Percentiles rank a stretch among this genome's conserved stretches.
phyloP scores from a whole-genome alignment of 2,797 vertebrate genomes.

The Coluber constrictor region DNA sequence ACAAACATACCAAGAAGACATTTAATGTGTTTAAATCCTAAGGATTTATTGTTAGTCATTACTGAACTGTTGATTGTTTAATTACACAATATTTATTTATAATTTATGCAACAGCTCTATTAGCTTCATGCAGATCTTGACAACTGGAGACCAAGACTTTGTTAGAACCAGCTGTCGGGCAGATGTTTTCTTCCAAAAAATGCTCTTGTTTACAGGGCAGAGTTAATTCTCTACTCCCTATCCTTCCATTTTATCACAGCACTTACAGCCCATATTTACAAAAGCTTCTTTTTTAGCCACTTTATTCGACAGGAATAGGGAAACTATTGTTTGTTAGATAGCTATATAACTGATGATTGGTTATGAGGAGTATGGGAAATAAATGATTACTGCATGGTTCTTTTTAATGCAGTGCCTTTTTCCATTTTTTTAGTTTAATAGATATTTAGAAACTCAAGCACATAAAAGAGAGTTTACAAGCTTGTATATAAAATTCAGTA shows the following conservation, averaged over 20 bases:
- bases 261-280: not conserved
- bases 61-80: not conserved
- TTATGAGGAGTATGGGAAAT: not conserved
- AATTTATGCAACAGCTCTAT: not conserved
- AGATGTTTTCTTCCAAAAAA: not conserved
- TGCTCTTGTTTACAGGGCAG: not conserved
- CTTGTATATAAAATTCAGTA: not conserved
- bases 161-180: not conserved
- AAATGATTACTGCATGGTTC: not conserved
- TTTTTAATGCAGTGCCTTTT: not conserved
- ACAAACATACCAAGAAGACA: not conserved
- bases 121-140: not conserved
- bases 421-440: not conserved
- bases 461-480: not conserved
- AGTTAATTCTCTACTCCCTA: not conserved
- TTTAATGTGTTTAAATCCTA: not conserved
- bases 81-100: not conserved
- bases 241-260: not conserved
- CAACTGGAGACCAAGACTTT: not conserved
- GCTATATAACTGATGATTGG: not conserved
- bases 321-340: not conserved
- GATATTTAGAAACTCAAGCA: not conserved
- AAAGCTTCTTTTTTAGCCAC: not conserved
- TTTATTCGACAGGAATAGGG: not conserved
- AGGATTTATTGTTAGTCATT: not conserved